Percentiles rank a stretch among this genome's conserved stretches.
phyloP scores from a whole-genome alignment of 1,140 invertebrate species.

The Drusus annulatus region DNA sequence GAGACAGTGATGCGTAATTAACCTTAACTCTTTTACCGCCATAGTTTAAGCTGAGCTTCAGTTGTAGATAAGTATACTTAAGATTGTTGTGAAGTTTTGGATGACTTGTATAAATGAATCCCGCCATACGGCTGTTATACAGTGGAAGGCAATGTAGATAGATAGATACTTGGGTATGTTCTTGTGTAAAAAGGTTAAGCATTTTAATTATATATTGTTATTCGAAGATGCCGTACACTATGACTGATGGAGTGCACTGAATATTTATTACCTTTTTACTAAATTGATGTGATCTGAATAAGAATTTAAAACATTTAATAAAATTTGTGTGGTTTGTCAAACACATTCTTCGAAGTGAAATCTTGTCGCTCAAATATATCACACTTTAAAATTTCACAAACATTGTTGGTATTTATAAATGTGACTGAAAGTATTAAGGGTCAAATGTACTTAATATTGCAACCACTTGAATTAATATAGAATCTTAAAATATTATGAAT shows the following conservation, averaged over 20 bases:
- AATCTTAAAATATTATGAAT: not conserved
- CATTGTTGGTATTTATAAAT: conserved; percentile 32
- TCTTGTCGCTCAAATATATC: conserved; percentile 28
- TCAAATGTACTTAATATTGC: conserved; percentile 40
- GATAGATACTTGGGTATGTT: conserved; percentile 43
- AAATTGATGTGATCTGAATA: conserved; percentile 34
- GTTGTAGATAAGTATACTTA: conserved; percentile 17
- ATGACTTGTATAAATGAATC: conserved; percentile 11
- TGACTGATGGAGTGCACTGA: conserved; percentile 56
- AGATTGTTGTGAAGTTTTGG: conserved; percentile 56
- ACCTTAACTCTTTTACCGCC: conserved; percentile 25
- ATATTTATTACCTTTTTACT: conserved; percentile 42
- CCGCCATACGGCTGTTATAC: conserved; percentile 55
- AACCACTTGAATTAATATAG: not conserved
- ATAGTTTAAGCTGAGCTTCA: conserved; percentile 37
- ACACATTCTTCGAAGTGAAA: conserved; percentile 1
- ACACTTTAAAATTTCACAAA: not conserved
- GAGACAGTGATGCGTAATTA: conserved; percentile 75
- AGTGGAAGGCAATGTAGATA: conserved; percentile 44
- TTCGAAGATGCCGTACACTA: conserved; percentile 18
- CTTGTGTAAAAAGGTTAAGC: conserved; percentile 49
- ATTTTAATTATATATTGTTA: conserved; percentile 40
- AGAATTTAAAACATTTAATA: conserved; percentile 19
- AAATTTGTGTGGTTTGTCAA: conserved; percentile 5
- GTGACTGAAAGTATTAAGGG: conserved; percentile 40